phyloP scores from a whole-genome alignment of 2,888 invertebrate genomes.

The Saturnia pavonia region DNA sequence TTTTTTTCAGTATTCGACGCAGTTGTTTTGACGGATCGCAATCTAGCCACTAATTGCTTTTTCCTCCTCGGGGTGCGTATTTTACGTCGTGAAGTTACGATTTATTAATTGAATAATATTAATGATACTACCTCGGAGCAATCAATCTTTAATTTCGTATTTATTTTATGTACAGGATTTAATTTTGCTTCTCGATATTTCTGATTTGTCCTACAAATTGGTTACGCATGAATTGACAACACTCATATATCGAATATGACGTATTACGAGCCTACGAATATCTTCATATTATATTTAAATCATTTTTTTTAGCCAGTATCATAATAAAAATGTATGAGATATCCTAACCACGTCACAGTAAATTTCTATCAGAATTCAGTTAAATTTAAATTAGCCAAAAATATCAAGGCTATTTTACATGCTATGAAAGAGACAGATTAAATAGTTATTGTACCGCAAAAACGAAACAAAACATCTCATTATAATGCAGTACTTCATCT shows the following conservation, averaged over 20 bases:
- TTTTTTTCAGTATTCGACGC: constrained; percentile 73
- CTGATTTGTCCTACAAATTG: constrained; percentile 52
- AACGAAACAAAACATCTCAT: constrained; percentile 66
- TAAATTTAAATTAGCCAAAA: neutral
- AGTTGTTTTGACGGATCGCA: constrained; percentile 82
- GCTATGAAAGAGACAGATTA: constrained; percentile 34
- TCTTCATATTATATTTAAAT: neutral
- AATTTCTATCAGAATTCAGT: neutral
- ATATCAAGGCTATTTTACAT: constrained; percentile 8
- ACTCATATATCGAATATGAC: neutral
- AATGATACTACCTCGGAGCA: constrained; percentile 77
- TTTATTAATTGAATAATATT: constrained; percentile 83
- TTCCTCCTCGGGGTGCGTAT: constrained; percentile 76
- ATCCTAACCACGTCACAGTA: neutral
- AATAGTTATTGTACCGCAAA: constrained; percentile 52
- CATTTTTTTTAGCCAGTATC: neutral
- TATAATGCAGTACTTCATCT: constrained; percentile 70
- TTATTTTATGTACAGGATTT: constrained; percentile 73
- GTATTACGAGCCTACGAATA: neutral
- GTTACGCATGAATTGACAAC: neutral
- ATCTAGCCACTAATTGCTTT: constrained; percentile 83
- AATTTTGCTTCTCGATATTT: constrained; percentile 53
- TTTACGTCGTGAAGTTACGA: constrained; percentile 77
- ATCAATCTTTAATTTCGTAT: constrained; percentile 81
- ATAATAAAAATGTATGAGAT: neutral